These are phyloP conservation scores for Anas bernieri DNA, from an alignment of 2,797 vertebrate genomes.

Conservation along the genomic window DNA sequence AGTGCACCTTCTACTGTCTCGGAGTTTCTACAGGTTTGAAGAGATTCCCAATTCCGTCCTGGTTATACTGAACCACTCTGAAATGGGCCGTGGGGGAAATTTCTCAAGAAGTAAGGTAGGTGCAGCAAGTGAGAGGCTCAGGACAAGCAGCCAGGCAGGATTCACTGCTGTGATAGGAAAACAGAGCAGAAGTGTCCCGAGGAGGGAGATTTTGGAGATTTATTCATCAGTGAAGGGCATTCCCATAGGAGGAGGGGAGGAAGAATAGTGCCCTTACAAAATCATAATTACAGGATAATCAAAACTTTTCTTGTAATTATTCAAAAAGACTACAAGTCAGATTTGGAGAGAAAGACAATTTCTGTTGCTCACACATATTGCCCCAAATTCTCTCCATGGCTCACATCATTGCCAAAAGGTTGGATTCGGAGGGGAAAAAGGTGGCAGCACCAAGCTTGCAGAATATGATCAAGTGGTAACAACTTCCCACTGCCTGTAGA, in stretches of 20 bases:
- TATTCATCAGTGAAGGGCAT: background rate
- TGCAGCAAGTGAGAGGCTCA: background rate
- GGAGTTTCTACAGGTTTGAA: fast-evolving
- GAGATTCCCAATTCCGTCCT: background rate
- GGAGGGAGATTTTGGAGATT: background rate
- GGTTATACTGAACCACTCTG: background rate
- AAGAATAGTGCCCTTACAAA: background rate
- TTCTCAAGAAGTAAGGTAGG: background rate
- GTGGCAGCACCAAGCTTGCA: background rate
- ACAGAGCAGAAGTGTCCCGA: background rate
- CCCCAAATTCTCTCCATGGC: background rate
- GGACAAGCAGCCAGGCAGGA: background rate
- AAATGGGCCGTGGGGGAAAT: background rate
- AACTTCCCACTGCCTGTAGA: background rate
- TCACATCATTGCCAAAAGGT: background rate
- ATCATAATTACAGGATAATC: background rate
- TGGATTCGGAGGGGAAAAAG: too few relatives aligned
- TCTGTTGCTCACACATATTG: background rate
- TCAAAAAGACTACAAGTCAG: background rate
- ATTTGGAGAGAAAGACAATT: background rate
- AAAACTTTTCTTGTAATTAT: background rate
- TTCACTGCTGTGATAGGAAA: background rate
- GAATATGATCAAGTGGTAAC: background rate
- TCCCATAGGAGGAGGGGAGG: background rate
- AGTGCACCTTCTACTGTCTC: background rate